Evolutionary conservation across 2,797 vertebrate species (phyloP).

Genomic region (Bradypodion pumilum): DNA sequence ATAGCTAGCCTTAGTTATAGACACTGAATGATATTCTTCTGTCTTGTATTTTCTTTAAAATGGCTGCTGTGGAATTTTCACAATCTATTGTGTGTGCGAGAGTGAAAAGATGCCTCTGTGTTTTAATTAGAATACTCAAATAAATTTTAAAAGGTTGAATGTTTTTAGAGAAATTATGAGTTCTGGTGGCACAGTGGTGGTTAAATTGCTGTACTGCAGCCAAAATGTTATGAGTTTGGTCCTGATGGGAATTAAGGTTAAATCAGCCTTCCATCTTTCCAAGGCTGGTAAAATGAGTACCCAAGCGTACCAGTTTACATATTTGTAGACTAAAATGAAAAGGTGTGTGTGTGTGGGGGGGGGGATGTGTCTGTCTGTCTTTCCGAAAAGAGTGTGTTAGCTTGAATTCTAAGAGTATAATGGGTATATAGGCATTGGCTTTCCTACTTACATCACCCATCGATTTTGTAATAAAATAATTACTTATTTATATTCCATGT

Average conservation of each 20-base stretch:
- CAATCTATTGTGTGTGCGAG: not conserved
- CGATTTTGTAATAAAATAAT: not conserved
- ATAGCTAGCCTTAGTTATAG: not conserved
- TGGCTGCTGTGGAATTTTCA: not conserved
- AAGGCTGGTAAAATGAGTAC: too few species aligned
- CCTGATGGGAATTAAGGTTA: too few species aligned
- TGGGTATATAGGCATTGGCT: too few species aligned
- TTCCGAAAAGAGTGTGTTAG: not conserved
- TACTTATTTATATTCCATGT: not conserved
- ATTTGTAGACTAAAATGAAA: not conserved
- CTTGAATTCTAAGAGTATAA: too few species aligned
- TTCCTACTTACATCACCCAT: not conserved
- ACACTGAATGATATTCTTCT: not conserved
- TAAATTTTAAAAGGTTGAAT: slow-evolving; percentile 20
- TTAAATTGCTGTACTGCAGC: too few species aligned
- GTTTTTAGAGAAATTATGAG: slow-evolving; percentile 19
- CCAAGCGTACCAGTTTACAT: not conserved
- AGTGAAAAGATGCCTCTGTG: not conserved
- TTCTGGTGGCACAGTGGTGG: too few species aligned
- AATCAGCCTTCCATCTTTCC: too few species aligned
- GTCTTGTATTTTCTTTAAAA: slow-evolving; percentile 7
- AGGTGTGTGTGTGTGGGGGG: too few species aligned
- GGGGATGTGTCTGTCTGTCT: not conserved
- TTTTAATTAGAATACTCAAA: not conserved
- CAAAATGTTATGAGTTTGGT: too few species aligned